Percentiles rank a stretch among this genome's conserved stretches.
Conservation (phyloP, 2,797 vertebrate genomes). For the Sitta carolinensis region DNA sequence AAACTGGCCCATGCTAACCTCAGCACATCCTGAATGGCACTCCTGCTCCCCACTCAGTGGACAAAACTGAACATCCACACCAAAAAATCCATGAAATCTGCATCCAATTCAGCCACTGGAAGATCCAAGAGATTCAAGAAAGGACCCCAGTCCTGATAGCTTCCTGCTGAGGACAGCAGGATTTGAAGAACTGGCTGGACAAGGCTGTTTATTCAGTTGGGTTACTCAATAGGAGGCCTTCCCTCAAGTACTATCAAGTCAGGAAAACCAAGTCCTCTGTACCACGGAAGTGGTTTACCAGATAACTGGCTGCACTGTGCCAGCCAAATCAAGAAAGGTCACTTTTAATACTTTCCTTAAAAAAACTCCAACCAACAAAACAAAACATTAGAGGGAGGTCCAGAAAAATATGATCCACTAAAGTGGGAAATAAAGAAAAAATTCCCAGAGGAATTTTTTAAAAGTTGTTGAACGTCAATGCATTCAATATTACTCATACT, state of each 20-base stretch:
- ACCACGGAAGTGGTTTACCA: constrained; percentile 2
- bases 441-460: not conserved
- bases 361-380: not conserved
- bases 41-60: not conserved
- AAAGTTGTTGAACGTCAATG: not conserved
- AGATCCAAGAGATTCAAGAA: not conserved
- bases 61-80: not conserved
- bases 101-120: not conserved
- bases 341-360: not conserved
- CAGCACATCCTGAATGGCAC: not conserved
- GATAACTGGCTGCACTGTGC: not conserved
- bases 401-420: not conserved
- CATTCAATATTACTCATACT: not conserved
- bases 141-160: not conserved
- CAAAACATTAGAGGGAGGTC: not conserved
- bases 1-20: not conserved
- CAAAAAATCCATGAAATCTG: not conserved
- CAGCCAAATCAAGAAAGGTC: not conserved
- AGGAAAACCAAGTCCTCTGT: not conserved
- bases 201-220: not conserved
- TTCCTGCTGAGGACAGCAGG: not conserved
- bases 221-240: not conserved
- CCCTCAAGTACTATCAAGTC: not conserved
- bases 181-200: not conserved
- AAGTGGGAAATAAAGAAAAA: not conserved